phyloP scores from a whole-genome alignment of 2,888 invertebrate species.

The Peribatodes rhomboidaria region DNA sequence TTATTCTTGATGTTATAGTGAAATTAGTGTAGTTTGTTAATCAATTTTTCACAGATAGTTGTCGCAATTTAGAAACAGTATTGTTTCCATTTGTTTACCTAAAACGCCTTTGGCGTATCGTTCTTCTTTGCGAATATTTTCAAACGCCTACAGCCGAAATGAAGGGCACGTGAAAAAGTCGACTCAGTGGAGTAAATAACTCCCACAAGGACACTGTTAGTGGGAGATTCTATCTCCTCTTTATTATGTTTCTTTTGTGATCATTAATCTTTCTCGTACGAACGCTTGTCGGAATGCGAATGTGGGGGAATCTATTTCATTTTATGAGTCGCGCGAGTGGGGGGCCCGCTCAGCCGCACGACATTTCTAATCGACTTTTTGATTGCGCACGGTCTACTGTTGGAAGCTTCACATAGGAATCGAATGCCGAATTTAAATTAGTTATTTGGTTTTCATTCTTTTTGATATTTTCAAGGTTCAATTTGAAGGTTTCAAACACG shows the following conservation, averaged over 20 bases:
- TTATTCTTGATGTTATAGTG: constrained; percentile 51
- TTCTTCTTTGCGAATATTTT: constrained; percentile 34
- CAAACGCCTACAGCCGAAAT: constrained; percentile 65
- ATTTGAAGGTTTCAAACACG: not conserved
- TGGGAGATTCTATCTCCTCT: constrained; percentile 86
- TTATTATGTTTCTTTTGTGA: constrained; percentile 87
- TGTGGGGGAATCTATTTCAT: constrained; percentile 87
- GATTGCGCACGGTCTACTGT: constrained; percentile 76
- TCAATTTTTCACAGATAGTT: constrained; percentile 59
- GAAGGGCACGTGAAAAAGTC: constrained; percentile 83
- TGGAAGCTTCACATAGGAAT: constrained; percentile 63
- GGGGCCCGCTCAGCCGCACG: constrained; percentile 82
- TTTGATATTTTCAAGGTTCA: constrained; percentile 4
- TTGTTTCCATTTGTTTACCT: not conserved
- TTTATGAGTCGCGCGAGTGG: constrained; percentile 85
- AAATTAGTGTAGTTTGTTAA: constrained; percentile 49
- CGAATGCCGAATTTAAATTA: constrained; percentile 61
- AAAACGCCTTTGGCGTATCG: constrained; percentile 19
- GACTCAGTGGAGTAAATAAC: constrained; percentile 82
- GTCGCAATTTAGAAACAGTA: not conserved
- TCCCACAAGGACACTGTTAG: constrained; percentile 86
- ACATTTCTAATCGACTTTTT: constrained; percentile 87
- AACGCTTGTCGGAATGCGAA: constrained; percentile 87
- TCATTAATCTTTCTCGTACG: constrained; percentile 87
- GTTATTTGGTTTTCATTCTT: constrained; percentile 39